phyloP scores from a whole-genome alignment of 2,888 invertebrate species.

The Andrena bicolor region DNA sequence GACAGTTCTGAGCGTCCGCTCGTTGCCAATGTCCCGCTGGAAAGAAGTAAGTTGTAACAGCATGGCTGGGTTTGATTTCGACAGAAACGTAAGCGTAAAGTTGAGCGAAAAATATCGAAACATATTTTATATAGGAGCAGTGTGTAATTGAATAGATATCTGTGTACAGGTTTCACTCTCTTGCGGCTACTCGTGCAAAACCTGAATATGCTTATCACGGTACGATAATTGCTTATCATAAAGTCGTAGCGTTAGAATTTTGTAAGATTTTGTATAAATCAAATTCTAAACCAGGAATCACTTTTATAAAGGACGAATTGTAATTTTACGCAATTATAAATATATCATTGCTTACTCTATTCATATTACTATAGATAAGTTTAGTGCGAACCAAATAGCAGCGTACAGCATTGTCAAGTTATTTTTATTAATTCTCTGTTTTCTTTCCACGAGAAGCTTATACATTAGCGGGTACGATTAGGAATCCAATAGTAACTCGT shows the following conservation, averaged over 20 bases:
- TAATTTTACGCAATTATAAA: conserved; percentile 29
- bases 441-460: background rate
- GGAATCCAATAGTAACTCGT: conserved; percentile 16
- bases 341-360: conserved; percentile 11
- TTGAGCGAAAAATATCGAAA: conserved; percentile 30
- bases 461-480: conserved; percentile 4
- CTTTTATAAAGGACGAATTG: conserved; percentile 48
- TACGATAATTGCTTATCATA: conserved; percentile 21
- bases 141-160: conserved; percentile 26
- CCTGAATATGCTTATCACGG: conserved; percentile 31
- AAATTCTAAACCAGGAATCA: conserved; percentile 49
- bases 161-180: conserved; percentile 39
- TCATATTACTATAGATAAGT: conserved; percentile 7
- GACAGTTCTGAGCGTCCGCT: background rate
- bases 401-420: conserved; percentile 1
- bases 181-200: conserved; percentile 20
- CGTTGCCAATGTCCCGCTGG: conserved; percentile 4
- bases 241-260: conserved; percentile 60
- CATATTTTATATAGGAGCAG: conserved; percentile 35
- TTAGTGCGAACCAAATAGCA: conserved; percentile 17
- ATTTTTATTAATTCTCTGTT: background rate
- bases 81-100: conserved; percentile 13
- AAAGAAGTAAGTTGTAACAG: background rate
- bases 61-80: background rate
- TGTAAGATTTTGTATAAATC: conserved; percentile 71